phyloP scores from a whole-genome alignment of 2,888 invertebrate genomes.

The Campoplex nolae region DNA sequence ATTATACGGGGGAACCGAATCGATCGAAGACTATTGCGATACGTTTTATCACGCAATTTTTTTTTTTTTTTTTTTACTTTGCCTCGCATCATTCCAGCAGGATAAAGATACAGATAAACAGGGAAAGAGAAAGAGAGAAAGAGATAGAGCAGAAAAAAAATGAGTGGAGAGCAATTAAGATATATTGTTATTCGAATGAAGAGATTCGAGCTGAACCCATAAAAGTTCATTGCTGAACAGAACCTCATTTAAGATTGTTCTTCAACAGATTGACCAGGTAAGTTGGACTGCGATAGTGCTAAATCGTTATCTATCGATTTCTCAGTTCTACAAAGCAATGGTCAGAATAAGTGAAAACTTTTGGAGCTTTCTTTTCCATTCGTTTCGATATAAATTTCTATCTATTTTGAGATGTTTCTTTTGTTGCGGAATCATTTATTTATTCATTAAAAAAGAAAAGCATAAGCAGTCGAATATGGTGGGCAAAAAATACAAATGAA shows the following conservation, averaged over 20 bases:
- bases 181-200: neutral
- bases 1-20: conserved; percentile 14
- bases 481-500: neutral
- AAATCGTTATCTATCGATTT: neutral
- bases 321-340: neutral
- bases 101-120: neutral
- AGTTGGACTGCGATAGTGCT: neutral
- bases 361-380: no score
- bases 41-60: conserved; percentile 16
- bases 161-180: neutral
- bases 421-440: neutral
- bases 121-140: neutral
- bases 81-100: neutral
- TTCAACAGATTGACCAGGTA: neutral
- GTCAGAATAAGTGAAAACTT: no score
- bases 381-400: neutral
- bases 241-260: neutral
- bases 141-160: neutral
- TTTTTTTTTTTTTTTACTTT: conserved; percentile 5
- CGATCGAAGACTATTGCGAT: conserved; percentile 25
- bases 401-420: neutral
- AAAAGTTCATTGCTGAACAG: neutral
- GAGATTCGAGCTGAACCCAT: neutral
- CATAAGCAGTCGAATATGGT: neutral
- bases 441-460: neutral